Conservation (phyloP, 2,797 vertebrate genomes). For the Petrocephalus sullivani region DNA sequence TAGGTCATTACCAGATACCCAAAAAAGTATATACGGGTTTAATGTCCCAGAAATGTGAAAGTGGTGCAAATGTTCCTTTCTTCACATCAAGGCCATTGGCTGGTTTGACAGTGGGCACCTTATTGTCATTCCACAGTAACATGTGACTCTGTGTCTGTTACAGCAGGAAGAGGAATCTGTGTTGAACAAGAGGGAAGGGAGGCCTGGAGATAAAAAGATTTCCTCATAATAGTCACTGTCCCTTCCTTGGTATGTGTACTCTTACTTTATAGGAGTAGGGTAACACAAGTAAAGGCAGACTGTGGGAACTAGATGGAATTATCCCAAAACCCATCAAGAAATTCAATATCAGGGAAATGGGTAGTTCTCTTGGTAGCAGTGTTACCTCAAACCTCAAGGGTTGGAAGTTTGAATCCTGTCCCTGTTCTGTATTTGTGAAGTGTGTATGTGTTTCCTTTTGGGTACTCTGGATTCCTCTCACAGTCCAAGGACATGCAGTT, state of each 20-base stretch:
- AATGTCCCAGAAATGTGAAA: neutral
- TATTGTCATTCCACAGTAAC: neutral
- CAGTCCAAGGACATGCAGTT: neutral
- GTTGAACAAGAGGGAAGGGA: slow-evolving; percentile 79
- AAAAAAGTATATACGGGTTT: neutral
- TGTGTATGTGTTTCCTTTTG: neutral
- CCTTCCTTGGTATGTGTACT: slow-evolving; percentile 47
- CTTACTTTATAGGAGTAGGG: neutral
- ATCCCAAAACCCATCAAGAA: neutral
- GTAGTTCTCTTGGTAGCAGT: neutral
- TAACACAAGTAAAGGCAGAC: neutral
- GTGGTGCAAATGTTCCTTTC: neutral
- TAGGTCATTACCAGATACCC: neutral
- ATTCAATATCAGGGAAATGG: neutral
- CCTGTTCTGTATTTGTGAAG: neutral
- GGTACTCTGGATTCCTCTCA: neutral
- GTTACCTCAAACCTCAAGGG: neutral
- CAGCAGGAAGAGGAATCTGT: slow-evolving; percentile 73
- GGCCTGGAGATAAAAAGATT: slow-evolving; percentile 77
- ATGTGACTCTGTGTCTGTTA: slow-evolving; percentile 9
- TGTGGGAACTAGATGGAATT: neutral
- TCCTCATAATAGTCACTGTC: slow-evolving; percentile 72
- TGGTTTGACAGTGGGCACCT: neutral
- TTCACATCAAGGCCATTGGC: neutral
- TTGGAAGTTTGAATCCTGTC: neutral